Conservation (phyloP, 2,797 vertebrate species). For the Myotis daubentonii region DNA sequence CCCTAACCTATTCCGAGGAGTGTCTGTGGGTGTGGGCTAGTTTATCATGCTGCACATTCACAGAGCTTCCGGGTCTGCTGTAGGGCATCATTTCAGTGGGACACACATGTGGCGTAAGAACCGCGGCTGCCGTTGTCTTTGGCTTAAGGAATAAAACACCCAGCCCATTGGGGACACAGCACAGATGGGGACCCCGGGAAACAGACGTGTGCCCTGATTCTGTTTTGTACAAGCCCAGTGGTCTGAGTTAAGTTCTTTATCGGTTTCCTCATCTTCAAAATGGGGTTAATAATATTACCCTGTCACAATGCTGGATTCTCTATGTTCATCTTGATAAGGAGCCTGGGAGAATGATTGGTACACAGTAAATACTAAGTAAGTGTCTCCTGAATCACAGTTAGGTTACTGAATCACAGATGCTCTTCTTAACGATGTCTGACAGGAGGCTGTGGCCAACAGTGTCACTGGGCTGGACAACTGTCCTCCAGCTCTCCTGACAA, state of each 20-base stretch:
- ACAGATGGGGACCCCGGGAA: too few relatives aligned
- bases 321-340: neutral
- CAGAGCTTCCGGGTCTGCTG: neutral
- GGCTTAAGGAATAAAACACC: neutral
- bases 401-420: neutral
- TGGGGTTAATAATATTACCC: too few relatives aligned
- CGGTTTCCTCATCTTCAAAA: neutral
- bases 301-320: neutral
- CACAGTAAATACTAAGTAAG: neutral
- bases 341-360: too few relatives aligned
- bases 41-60: neutral
- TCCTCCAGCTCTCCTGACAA: neutral
- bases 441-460: neutral
- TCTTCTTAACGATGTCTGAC: neutral
- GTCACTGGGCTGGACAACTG: neutral
- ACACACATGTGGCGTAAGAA: rapidly evolving
- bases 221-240: neutral
- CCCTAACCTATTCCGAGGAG: neutral
- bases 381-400: neutral
- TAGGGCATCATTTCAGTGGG: neutral
- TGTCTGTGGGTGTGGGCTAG: neutral
- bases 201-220: neutral
- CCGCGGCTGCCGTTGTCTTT: neutral
- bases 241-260: neutral
- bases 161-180: neutral